These are phyloP conservation scores for Phasia obesa DNA, from an alignment of 2,888 invertebrate genomes.

Conservation along the genomic window DNA sequence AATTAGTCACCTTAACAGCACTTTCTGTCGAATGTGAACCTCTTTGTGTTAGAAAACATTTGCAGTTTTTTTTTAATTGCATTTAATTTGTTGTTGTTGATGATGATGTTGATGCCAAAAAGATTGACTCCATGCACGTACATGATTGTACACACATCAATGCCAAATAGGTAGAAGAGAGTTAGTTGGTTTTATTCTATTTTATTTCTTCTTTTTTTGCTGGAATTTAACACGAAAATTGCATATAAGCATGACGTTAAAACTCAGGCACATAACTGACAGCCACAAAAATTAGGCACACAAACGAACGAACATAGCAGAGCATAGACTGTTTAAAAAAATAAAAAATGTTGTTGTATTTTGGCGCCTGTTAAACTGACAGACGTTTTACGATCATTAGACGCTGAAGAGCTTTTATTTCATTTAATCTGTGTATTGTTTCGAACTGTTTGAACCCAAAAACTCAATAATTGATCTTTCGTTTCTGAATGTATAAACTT, in stretches of 20 bases:
- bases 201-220: constrained; percentile 25
- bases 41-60: constrained; percentile 43
- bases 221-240: constrained; percentile 52
- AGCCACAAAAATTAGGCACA: constrained; percentile 23
- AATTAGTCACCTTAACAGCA: constrained; percentile 25
- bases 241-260: constrained; percentile 42
- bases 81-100: constrained; percentile 57
- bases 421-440: not conserved
- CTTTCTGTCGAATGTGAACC: not conserved
- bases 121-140: constrained; percentile 53
- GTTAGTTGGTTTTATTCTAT: constrained; percentile 18
- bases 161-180: constrained; percentile 43
- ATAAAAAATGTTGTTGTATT: constrained; percentile 33
- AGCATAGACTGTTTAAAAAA: constrained; percentile 14
- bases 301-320: constrained; percentile 11
- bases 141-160: constrained; percentile 20
- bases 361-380: constrained; percentile 57
- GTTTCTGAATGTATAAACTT: not conserved
- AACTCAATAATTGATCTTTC: constrained; percentile 3
- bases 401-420: not conserved
- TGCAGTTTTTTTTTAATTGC: constrained; percentile 59
- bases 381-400: constrained; percentile 50
- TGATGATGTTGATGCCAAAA: constrained; percentile 50
- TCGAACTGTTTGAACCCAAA: constrained; percentile 31
- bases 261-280: constrained; percentile 39